Evolutionary conservation across 2,113 vertebrate genomes (phyloP), one percentile per base, ranked within the genome.

Genomic region (Daubentonia madagascariensis): DNA sequence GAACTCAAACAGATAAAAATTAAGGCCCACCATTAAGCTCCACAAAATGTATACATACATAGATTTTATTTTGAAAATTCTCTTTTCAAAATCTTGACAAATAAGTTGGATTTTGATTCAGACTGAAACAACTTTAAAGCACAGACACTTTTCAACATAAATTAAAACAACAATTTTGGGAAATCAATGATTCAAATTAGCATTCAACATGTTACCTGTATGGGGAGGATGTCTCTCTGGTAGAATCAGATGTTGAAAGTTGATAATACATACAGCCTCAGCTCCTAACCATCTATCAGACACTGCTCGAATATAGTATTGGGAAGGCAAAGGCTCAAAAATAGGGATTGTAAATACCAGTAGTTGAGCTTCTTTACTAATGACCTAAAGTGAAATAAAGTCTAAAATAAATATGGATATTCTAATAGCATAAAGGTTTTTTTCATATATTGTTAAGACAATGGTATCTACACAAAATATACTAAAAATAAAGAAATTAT

Each of bases 281-380:
- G 99, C 99, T 68, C 99, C 99, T 40, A 99, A 98, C 99, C 99
- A 99, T 95, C 99, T 99, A 98, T 99, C 99, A 0, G 99, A 99
- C 88, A 99, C 99, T 9, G 99, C 99, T 93, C 99, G 99, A 94
- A 99, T 99, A 97, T 99, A 99, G 98, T 99, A 99, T 86, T 99
- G 99, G 14, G 99, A 99, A 86, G 99, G 99, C 96, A 99, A 96
- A 20, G 99, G 99, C 98, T 99, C 99, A 98, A 99, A 99, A 98
- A 99, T 99, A 45, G 99, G 99, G 91, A 99, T 99, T 98, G 99
- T 99, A 98, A 99, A 99, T 8, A 99, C 99, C 40, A 99, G 93
- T 92, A 99, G 98, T 94, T 99, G 99, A 70, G 99, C 98, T 98
- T 99, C 99, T 96, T 98, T 99, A 86, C 97, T 98, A 96, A 99